Base-by-base conservation (phyloP, 2,888 invertebrate species). In the Carcina quercana region DNA sequence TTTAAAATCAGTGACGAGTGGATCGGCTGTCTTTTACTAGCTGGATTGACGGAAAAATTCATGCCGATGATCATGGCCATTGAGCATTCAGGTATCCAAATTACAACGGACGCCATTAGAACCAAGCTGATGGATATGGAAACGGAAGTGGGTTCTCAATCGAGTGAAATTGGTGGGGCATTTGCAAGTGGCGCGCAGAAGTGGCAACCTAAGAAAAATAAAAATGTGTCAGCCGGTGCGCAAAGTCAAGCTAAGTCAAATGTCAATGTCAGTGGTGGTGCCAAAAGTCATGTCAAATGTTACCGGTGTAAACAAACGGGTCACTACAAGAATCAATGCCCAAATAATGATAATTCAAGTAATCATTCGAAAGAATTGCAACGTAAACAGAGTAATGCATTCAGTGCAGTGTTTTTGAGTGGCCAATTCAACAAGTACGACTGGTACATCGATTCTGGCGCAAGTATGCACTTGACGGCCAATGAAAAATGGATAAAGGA, bases 281-380 rank as follows among this genome's bases (percentile, higher is more conserved):
- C 5, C 7, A 21, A n/a, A 21, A n/a, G n/a, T 6, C 21, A 30
- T 40, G 34, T n/a, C n/a, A 46, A 39, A 28, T 47, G 44, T 12
- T 46, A 46, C 26, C 37, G 35, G 38, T 48, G 45, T 33, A 50
- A 48, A 42, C 42, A 46, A 43, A 36, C 30, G 13, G 45, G 46
- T 3, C 44, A 47, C 33, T 47, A 42, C 22, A 38, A 36, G 14
- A 45, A 43, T 14, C 43, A 47, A 32, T 47, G 50, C 38, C 25
- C 13, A 13, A 22, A 7, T 25, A 12, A 32, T 38, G 33, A 32
- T 40, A 34, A n/a, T 34, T 33, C 35, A 37, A 31, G 32, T 32
- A 35, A 17, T n/a, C n/a, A n/a, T n/a, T n/a, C n/a, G n/a, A n/a
- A n/a, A n/a, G n/a, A n/a, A n/a, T n/a, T n/a, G n/a, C n/a, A n/a